Base-by-base conservation (phyloP, 1,140 invertebrate species). In the Bombus balteatus region DNA sequence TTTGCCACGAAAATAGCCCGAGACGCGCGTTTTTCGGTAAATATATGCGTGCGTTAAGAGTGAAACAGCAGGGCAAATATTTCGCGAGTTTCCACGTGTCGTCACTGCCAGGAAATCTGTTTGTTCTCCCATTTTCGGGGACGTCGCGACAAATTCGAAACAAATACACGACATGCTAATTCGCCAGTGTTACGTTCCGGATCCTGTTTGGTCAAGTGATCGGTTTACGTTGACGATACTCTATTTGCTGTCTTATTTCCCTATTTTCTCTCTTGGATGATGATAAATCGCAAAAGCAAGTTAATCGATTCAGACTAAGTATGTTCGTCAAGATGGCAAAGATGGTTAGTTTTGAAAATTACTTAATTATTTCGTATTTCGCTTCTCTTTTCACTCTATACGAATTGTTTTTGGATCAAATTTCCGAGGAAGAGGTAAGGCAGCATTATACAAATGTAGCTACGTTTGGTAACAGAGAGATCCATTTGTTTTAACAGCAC, bases 71-170 rank as follows among this genome's bases (percentile, higher is more conserved):
- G 18, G 37, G 71, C 57, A 74, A 82, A 82, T 47, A 73, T 65
- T 74, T 74, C 70, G 47, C 80, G 28, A 57, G 70, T 62, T 57
- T 28, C 39, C 70, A 62, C 70, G 37, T 43, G 47, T 57, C 66
- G 68, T 10, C 66, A 32, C 25, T 25, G 75, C 53, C 12, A n/a
- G 37, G 80, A 74, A 82, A 82, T 82, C 70, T 82, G 71, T 82
- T 82, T 82, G 71, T 8, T n/a, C 28, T 65, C 41, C 39, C 57
- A n/a, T 65, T 73, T 74, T 18, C 80, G 53, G 28, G 9, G 68
- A 34, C 79, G 65, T 81, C 41, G n/a, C 25, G 71, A 82, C 71
- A 59, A 65, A 82, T 82, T 73, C 37, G 37, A 62, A 43, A 82
- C 59, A 62, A 28, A 62, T 68, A 62, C 47, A 62, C 80, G n/a